Evolutionary conservation across 2,113 vertebrate genomes (phyloP).

Genomic region (Nerophis lumbriciformis): DNA sequence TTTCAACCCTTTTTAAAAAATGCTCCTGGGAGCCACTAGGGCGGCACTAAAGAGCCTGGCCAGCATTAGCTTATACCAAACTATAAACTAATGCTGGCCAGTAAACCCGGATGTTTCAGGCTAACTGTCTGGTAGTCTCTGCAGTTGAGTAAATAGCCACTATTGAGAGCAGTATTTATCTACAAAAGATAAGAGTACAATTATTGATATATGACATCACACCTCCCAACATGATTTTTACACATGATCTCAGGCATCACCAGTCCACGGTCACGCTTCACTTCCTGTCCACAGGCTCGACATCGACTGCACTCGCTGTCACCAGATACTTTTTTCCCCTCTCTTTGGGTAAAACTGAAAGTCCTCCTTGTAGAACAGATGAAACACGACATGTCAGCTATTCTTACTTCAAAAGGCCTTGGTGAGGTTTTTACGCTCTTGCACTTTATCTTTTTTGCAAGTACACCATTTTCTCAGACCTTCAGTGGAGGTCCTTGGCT

Average conservation of each 20-base stretch:
- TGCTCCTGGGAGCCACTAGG: too few species aligned
- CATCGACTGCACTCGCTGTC: background rate
- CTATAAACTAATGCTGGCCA: too few species aligned
- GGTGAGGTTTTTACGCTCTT: slow-evolving; percentile 2
- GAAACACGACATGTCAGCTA: slow-evolving; percentile 3
- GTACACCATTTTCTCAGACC: slow-evolving; percentile 11
- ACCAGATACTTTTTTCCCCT: background rate
- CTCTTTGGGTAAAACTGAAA: background rate
- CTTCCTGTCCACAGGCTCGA: background rate
- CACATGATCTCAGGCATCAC: background rate
- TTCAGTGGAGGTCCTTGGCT: slow-evolving; percentile 21
- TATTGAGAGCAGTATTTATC: too few species aligned
- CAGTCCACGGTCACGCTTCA: background rate
- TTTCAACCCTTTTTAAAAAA: too few species aligned
- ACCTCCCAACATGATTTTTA: too few species aligned
- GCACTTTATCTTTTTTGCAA: background rate
- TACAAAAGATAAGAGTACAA: too few species aligned
- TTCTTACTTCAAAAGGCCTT: slow-evolving; percentile 17
- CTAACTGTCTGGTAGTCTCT: too few species aligned
- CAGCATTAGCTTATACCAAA: too few species aligned
- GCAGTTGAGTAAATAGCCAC: too few species aligned
- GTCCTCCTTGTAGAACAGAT: background rate
- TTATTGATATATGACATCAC: too few species aligned
- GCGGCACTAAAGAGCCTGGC: too few species aligned
- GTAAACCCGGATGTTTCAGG: too few species aligned